Evolutionary conservation across 2,797 vertebrate species (phyloP).

Genomic region (Sus cebifrons): DNA sequence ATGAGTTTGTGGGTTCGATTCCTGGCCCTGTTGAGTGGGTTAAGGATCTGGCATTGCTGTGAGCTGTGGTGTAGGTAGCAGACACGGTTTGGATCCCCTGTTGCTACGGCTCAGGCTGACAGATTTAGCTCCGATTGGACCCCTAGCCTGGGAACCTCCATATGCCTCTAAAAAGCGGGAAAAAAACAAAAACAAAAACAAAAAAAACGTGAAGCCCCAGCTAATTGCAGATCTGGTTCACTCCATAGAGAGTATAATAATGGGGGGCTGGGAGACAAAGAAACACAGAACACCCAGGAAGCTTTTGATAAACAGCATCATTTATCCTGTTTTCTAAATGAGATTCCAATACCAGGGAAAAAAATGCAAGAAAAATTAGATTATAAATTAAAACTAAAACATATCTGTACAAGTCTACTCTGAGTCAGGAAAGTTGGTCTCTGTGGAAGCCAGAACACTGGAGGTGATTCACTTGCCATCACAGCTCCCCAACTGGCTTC

Average conservation of each 20-base stretch:
- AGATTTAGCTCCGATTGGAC: too few relatives aligned
- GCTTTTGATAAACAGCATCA: constrained; percentile 1
- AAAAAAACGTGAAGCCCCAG: background rate
- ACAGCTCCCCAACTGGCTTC: background rate
- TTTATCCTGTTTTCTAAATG: constrained; percentile 64
- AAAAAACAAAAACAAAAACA: too few relatives aligned
- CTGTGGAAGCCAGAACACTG: constrained; percentile 13
- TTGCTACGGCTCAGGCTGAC: too few relatives aligned
- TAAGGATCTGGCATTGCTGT: too few relatives aligned
- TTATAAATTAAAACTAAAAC: constrained; percentile 68
- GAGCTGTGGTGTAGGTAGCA: too few relatives aligned
- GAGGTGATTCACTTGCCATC: background rate
- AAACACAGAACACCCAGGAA: background rate
- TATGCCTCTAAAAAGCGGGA: too few relatives aligned
- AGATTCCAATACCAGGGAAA: background rate
- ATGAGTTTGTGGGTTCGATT: too few relatives aligned
- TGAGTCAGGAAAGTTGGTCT: constrained; percentile 22
- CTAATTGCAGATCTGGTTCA: background rate
- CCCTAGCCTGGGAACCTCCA: too few relatives aligned
- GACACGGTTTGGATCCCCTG: too few relatives aligned
- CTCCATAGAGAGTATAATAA: background rate
- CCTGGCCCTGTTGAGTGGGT: too few relatives aligned
- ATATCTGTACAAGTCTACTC: constrained; percentile 40
- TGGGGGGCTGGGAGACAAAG: background rate
- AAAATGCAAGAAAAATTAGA: background rate